phyloP scores from a whole-genome alignment of 2,113 vertebrate genomes.

The Siniperca knerii region DNA sequence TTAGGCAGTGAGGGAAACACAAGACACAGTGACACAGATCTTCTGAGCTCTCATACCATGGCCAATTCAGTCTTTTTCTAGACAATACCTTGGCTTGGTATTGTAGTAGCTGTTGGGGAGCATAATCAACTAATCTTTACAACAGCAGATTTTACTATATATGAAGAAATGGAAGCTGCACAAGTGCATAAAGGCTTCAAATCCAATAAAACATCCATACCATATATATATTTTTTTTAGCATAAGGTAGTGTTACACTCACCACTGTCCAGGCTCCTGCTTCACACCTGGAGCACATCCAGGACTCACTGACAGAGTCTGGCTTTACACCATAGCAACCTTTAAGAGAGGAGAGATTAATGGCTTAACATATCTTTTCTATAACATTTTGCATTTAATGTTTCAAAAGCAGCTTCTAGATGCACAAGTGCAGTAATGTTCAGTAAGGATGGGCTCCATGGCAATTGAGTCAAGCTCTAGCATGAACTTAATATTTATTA shows the following conservation, averaged over 20 bases:
- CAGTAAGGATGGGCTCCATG: background rate
- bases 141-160: background rate
- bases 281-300: conserved; percentile 92
- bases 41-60: background rate
- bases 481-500: background rate
- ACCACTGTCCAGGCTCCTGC: conserved; percentile 91
- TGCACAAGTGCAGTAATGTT: background rate
- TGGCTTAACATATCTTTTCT: background rate
- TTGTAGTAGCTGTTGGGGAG: background rate
- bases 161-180: background rate
- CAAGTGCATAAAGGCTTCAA: background rate
- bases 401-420: background rate
- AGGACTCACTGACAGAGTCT: conserved; percentile 86
- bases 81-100: background rate
- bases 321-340: conserved; percentile 95
- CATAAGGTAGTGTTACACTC: conserved; percentile 57
- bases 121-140: background rate
- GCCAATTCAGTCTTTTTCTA: background rate
- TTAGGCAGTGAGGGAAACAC: background rate
- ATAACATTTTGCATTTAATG: background rate
- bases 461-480: background rate
- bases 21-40: background rate
- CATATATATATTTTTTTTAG: background rate
- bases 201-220: no score
- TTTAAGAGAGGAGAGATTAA: conserved; percentile 61